These are phyloP conservation scores for Frankliniella fusca DNA, from an alignment of 2,888 invertebrate genomes.

Conservation along the genomic window DNA sequence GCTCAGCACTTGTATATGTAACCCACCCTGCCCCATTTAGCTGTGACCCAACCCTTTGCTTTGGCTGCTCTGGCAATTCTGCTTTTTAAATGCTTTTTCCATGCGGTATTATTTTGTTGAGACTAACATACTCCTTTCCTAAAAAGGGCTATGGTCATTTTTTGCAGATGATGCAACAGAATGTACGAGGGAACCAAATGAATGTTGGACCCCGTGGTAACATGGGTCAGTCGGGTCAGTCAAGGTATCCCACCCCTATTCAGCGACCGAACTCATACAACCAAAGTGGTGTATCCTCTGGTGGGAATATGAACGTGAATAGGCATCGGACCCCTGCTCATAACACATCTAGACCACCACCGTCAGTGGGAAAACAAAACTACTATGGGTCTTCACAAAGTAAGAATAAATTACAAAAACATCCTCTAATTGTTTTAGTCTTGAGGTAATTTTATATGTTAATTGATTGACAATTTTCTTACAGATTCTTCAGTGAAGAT, in stretches of 20 bases:
- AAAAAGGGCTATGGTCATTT: slow-evolving; percentile 4
- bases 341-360: background rate
- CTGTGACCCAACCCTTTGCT: background rate
- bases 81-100: background rate
- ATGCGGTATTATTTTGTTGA: background rate
- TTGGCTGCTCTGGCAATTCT: background rate
- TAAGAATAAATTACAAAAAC: background rate
- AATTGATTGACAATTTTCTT: background rate
- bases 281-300: background rate
- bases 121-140: slow-evolving; percentile 27
- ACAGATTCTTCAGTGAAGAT: background rate
- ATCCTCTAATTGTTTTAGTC: background rate
- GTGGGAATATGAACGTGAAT: slow-evolving; percentile 7
- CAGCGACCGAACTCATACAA: slow-evolving; percentile 48
- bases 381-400: slow-evolving; percentile 3
- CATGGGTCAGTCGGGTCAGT: slow-evolving; percentile 40
- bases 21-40: background rate
- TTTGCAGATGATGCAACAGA: slow-evolving; percentile 22
- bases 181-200: slow-evolving; percentile 28
- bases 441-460: background rate
- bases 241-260: slow-evolving; percentile 53
- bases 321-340: slow-evolving; percentile 13
- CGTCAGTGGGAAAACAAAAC: background rate
- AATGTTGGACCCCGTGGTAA: slow-evolving; percentile 32
- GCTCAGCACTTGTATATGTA: no score